Conservation (phyloP, 2,888 invertebrate species). For the Crioceris asparagi region DNA sequence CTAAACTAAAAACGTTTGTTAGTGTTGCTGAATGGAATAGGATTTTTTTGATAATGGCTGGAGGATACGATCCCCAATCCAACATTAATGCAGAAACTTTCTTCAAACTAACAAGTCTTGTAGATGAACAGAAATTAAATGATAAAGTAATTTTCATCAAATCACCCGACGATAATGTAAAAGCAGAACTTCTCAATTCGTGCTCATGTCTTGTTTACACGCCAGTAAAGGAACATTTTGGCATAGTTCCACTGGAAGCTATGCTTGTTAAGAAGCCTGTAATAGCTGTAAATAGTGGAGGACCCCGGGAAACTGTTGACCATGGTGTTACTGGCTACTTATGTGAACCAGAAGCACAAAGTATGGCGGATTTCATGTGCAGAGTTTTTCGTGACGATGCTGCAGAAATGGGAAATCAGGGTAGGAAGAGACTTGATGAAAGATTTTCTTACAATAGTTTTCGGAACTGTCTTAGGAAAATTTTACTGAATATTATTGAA, state of each 20-base stretch:
- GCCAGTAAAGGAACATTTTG: conserved; percentile 95
- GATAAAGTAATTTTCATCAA: conserved; percentile 73
- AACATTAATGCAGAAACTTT: conserved; percentile 80
- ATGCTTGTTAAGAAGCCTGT: conserved; percentile 93
- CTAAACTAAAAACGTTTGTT: conserved; percentile 48
- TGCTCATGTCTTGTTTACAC: conserved; percentile 85
- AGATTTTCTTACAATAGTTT: conserved; percentile 81
- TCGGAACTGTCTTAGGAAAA: conserved; percentile 52
- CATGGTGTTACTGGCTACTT: conserved; percentile 73
- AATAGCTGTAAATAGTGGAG: conserved; percentile 90
- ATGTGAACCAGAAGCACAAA: conserved; percentile 55
- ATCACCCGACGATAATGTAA: conserved; percentile 78
- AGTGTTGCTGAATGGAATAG: conserved; percentile 48
- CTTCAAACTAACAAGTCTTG: conserved; percentile 59
- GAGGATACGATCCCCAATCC: conserved; percentile 88
- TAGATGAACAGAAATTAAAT: conserved; percentile 51
- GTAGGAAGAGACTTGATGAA: conserved; percentile 60
- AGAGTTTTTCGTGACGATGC: conserved; percentile 51
- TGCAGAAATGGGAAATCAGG: conserved; percentile 63
- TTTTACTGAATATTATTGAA: conserved; percentile 37
- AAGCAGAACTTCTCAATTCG: conserved; percentile 64
- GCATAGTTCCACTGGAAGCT: conserved; percentile 97
- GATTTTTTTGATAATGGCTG: conserved; percentile 84
- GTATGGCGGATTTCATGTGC: conserved; percentile 69
- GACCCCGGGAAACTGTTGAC: conserved; percentile 85